phyloP scores from a whole-genome alignment of 2,113 vertebrate species.

The Tauraco erythrolophus region DNA sequence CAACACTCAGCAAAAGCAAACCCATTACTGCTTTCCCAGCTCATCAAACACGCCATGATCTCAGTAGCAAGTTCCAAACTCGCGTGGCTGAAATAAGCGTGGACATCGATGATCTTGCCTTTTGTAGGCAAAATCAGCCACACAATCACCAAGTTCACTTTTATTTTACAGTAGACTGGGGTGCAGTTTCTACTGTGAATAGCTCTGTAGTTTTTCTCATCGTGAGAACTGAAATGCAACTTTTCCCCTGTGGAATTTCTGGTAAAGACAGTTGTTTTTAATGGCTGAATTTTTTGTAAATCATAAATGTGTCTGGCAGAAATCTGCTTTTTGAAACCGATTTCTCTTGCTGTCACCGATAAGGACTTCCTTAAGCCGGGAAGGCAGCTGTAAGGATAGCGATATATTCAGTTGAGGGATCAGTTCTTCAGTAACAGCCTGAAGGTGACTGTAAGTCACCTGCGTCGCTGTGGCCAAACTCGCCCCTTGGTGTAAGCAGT shows the following conservation, averaged over 20 bases:
- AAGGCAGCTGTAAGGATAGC: background rate
- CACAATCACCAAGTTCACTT: background rate
- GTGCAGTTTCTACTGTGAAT: slow-evolving; percentile 17
- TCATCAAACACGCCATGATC: background rate
- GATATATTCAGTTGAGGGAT: background rate
- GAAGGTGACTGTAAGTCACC: background rate
- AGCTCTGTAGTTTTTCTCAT: slow-evolving; percentile 54
- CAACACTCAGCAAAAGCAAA: background rate
- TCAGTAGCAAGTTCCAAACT: background rate
- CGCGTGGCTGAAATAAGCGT: background rate
- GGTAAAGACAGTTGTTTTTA: slow-evolving; percentile 44
- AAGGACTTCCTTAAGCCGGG: background rate
- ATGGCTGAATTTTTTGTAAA: slow-evolving; percentile 19
- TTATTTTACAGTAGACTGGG: background rate
- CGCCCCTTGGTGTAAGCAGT: background rate
- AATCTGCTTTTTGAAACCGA: slow-evolving; percentile 37
- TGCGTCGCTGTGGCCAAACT: background rate
- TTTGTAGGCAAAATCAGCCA: background rate
- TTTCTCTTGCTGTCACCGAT: background rate
- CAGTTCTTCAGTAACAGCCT: background rate
- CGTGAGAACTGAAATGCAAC: slow-evolving; percentile 21
- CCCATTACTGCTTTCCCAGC: background rate
- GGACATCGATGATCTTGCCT: background rate
- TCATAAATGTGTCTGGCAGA: slow-evolving; percentile 13
- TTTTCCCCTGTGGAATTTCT: slow-evolving; percentile 57